Evolutionary conservation across 2,888 invertebrate species (phyloP), one percentile per base, ranked within the genome.

Genomic region (Xanthorhoe designata): DNA sequence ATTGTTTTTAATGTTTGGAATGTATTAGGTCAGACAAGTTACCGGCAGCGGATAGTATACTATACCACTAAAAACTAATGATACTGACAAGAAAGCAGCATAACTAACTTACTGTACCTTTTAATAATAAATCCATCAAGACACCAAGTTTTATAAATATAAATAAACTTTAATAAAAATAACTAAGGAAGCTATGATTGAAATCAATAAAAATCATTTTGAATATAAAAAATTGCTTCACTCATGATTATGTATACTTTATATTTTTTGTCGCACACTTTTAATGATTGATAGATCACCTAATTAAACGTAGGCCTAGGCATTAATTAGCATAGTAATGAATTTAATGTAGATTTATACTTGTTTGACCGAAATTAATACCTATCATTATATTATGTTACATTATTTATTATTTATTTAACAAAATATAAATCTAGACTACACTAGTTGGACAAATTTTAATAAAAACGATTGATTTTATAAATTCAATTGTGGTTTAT

Each of bases 241-340:
- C 17, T 47, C 15, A 17, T 15, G 38, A 13, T 4, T 32, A 32
- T 32, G 32, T 32, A 32, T 32, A 32, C 6, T 7, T 47, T 8
- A 8, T 47, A 8, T 17, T 51, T 10, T 51, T 51, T 19, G 19
- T 13, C n/a, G 38, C 10, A n/a, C 51, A 24, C 51, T 49, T 24
- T 5, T n/a, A 51, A 13, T 51, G 24, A 51, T 51, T 51, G 51
- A 51, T 51, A 24, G 19, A 13, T 19, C 38, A 13, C 38, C 51
- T 51, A 13, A 19, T 19, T 24, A 51, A 24, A 2, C 13, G 6
- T 51, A 24, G 51, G 51, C 19, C 50, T 51, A 51, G 51, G 9
- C 13, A 19, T 24, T 2, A 17, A 50, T 51, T 51, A 13, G 51
- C 51, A 51, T 51, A 51, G 19, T 51, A 24, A 10, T 51, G 18